Percentiles rank a stretch among this genome's conserved stretches.
Evolutionary conservation across 2,888 invertebrate species (phyloP).

Genomic region (Carterocephalus palaemon): DNA sequence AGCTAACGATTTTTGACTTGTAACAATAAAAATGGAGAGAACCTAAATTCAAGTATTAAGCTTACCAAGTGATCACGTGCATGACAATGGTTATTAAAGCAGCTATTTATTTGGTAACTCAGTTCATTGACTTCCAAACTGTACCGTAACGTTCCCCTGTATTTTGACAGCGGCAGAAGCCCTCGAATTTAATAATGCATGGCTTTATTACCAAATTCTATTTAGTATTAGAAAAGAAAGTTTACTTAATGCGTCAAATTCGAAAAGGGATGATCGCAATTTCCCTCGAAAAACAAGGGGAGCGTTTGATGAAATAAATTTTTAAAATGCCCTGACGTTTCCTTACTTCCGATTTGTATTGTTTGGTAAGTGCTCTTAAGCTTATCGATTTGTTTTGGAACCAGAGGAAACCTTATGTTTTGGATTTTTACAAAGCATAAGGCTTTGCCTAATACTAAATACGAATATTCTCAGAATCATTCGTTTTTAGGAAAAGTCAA

Average conservation of each 20-base stretch:
- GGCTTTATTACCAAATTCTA: conserved; percentile 54
- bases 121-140: conserved; percentile 5
- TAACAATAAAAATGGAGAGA: too few relatives aligned
- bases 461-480: too few relatives aligned
- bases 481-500: too few relatives aligned
- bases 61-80: too few relatives aligned
- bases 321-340: conserved; percentile 17
- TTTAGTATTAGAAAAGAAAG: conserved; percentile 46
- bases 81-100: too few relatives aligned
- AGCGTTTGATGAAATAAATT: conserved; percentile 27
- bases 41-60: too few relatives aligned
- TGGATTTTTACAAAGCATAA: too few relatives aligned
- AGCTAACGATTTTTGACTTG: too few relatives aligned
- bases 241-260: conserved; percentile 51
- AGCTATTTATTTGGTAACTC: background rate
- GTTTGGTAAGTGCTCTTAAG: conserved; percentile 5
- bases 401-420: too few relatives aligned
- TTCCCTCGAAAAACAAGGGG: conserved; percentile 71
- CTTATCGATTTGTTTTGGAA: conserved; percentile 2
- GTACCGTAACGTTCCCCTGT: background rate
- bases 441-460: too few relatives aligned
- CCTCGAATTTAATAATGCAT: conserved; percentile 65
- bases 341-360: conserved; percentile 13
- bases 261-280: conserved; percentile 54
- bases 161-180: conserved; percentile 1